Evolutionary conservation across 2,113 vertebrate species (phyloP).

Genomic region (Apeltes quadracus): DNA sequence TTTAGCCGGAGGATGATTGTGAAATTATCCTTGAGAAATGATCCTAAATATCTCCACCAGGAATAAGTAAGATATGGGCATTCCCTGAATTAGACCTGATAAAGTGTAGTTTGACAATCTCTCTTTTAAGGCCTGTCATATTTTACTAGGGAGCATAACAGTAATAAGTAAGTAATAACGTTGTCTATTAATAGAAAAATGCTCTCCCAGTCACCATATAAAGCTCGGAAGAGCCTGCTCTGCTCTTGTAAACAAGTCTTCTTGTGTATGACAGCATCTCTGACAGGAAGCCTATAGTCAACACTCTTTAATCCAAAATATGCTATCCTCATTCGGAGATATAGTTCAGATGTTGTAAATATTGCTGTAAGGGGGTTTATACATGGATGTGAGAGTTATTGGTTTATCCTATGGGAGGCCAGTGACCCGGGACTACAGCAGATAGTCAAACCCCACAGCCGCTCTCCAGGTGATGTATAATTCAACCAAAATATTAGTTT

Average conservation of each 20-base stretch:
- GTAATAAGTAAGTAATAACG: conserved; percentile 27
- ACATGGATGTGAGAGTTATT: conserved; percentile 66
- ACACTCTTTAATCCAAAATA: conserved; percentile 54
- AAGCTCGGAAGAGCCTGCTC: conserved; percentile 32
- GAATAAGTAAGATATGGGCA: conserved; percentile 13
- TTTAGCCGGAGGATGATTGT: conserved; percentile 39
- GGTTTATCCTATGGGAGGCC: conserved; percentile 48
- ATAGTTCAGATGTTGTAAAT: conserved; percentile 58
- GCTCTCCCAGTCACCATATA: conserved; percentile 23
- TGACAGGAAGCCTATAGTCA: conserved; percentile 51
- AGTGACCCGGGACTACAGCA: conserved; percentile 21
- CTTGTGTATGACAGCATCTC: conserved; percentile 44
- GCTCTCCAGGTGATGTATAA: conserved; percentile 32
- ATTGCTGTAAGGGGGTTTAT: conserved; percentile 69
- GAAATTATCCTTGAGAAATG: conserved; percentile 54
- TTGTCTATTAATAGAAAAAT: conserved; percentile 46
- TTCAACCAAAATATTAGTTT: conserved; percentile 28
- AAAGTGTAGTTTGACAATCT: conserved; percentile 12
- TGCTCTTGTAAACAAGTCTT: conserved; percentile 54
- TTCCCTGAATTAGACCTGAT: conserved; percentile 33
- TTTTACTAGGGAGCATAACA: conserved; percentile 19
- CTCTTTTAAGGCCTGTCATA: conserved; percentile 17
- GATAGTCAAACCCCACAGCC: conserved; percentile 20
- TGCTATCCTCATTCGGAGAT: conserved; percentile 44
- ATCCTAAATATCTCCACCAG: background rate